Evolutionary conservation across 2,888 invertebrate genomes (phyloP), one percentile per base, ranked within the genome.

Genomic region (Tuta absoluta): DNA sequence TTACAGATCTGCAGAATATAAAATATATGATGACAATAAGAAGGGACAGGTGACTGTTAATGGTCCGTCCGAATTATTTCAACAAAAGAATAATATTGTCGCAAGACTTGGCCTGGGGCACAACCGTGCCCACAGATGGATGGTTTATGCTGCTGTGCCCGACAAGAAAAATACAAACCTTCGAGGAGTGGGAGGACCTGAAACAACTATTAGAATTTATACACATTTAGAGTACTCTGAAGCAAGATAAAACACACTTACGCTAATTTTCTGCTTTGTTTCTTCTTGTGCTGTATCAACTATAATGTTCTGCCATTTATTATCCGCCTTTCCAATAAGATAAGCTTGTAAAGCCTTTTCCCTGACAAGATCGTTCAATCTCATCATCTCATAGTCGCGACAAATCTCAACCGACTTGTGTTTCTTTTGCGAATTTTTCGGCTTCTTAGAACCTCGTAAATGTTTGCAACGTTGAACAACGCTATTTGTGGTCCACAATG

Each of bases 271-370:
- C 23, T 17, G 56, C 14, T 56, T 56, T 12, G n/a, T n/a, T n/a
- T 23, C 12, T 1, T 24, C 28, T 28, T 56, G 24, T 12, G 28
- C 28, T n/a, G 56, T 28, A n/a, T 56, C 28, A 14, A 28, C n/a
- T 24, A 56, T 56, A 7, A n/a, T 24, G n/a, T 56, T 28, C 56
- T 28, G 56, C 56, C 56, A 28, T 53, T 8, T 49, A 17, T 49
- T 3, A 7, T 56, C 24, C 17, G 12, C 56, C 7, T 28, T 24
- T 12, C 24, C 56, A 14, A n/a, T 5, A 24, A 28, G 28, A n/a
- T 28, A 56, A 1, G n/a, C 28, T 14, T 56, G 24, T 5, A 56
- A 28, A 28, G 56, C 56, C 5, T 24, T 17, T 12, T 56, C 56
- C n/a, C 56, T 56, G 2, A 28, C 24, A 3, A 56, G 56, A 7